These are phyloP conservation scores for Bolinopsis microptera DNA, from an alignment of 37 sponge, comb jelly and placozoan species.

Conservation along the genomic window DNA sequence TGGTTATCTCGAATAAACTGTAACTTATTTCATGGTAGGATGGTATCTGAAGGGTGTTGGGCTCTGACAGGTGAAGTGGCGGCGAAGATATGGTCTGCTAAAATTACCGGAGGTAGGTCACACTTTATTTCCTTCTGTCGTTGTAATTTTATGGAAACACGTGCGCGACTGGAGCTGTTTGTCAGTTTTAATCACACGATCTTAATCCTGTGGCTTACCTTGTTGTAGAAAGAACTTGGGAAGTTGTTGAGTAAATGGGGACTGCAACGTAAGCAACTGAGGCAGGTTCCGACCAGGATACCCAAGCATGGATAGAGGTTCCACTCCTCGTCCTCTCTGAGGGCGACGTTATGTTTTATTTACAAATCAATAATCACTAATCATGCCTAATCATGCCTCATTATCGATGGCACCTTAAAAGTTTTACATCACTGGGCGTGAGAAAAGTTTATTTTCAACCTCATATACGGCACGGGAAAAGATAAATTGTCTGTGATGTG, in stretches of 20 bases:
- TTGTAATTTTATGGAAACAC: background rate
- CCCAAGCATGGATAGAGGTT: slow-evolving; percentile 14
- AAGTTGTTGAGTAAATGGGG: slow-evolving; percentile 14
- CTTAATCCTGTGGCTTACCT: background rate
- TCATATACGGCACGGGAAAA: too few species aligned
- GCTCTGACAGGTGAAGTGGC: background rate
- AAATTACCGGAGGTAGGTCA: background rate
- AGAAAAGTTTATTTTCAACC: background rate
- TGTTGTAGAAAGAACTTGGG: background rate
- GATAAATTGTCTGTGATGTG: too few species aligned
- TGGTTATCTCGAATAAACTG: background rate
- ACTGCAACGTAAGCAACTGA: background rate
- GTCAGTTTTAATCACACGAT: background rate
- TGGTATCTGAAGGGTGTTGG: background rate
- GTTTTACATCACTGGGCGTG: background rate
- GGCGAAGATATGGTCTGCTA: background rate
- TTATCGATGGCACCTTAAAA: background rate
- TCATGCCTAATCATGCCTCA: background rate
- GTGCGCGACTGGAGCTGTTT: background rate
- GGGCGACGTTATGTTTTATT: background rate
- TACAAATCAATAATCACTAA: background rate
- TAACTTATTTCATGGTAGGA: background rate
- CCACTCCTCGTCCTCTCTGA: background rate
- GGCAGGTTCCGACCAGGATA: background rate
- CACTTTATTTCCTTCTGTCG: background rate